Conservation (phyloP, 2,888 invertebrate species). For the Halictus ligatus region DNA sequence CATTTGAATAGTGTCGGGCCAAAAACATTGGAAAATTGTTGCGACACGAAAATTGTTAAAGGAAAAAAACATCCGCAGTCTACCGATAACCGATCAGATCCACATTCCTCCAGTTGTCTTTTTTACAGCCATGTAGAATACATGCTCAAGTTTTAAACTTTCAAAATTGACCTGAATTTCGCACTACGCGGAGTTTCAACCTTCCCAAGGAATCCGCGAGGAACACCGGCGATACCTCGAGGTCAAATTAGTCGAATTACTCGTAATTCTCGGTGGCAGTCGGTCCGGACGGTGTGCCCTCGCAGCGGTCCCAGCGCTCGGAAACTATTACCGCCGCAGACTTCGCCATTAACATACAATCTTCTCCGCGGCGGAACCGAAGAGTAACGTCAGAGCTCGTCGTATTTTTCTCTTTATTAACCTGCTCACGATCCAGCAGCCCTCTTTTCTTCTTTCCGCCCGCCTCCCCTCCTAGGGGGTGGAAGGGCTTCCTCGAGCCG, state of each 20-base stretch:
- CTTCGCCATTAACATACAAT: slow-evolving; percentile 6
- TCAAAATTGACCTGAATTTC: not conserved
- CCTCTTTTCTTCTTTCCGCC: slow-evolving; percentile 5
- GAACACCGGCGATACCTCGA: not conserved
- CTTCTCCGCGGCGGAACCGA: not conserved
- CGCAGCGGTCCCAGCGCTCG: not conserved
- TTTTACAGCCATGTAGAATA: too few relatives aligned
- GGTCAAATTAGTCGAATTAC: not conserved
- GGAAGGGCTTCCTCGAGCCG: slow-evolving; percentile 22
- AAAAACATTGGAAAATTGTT: too few relatives aligned
- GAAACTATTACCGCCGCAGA: slow-evolving; percentile 5
- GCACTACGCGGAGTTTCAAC: too few relatives aligned
- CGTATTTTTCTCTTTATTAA: slow-evolving; percentile 58
- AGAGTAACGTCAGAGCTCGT: slow-evolving; percentile 18
- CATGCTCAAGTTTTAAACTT: not conserved
- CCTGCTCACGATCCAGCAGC: slow-evolving; percentile 40
- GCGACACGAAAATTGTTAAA: too few relatives aligned
- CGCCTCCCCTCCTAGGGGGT: not conserved
- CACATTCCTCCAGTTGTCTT: too few relatives aligned
- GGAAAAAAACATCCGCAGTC: too few relatives aligned
- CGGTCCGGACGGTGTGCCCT: not conserved
- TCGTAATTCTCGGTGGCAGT: not conserved
- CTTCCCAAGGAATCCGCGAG: too few relatives aligned
- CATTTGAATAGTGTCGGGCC: too few relatives aligned
- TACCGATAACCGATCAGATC: too few relatives aligned